Evolutionary conservation across 2,888 invertebrate species (phyloP), one percentile per base, ranked within the genome.

Genomic region (Tipula confusa): DNA sequence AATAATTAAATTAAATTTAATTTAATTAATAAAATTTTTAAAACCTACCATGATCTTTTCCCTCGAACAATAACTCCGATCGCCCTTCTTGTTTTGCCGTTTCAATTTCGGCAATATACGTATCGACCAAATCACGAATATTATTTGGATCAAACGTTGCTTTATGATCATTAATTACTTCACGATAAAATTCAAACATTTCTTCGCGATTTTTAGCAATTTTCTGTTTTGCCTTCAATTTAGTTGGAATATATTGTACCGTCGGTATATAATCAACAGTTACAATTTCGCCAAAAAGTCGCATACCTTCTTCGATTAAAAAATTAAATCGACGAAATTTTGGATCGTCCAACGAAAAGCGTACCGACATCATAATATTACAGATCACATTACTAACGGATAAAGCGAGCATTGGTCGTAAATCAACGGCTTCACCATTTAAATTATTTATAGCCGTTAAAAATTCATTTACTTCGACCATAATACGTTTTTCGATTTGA

Each of bases 301-400:
- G 92, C 93, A 97, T 97, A 33, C 97, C 97, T 90, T 97, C 97
- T 87, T 97, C 96, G 87, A 97, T 96, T n/a, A 97, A 91, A 85
- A 92, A 91, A 92, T 96, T 96, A 87, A 97, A 95, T 84, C 95
- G 92, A 83, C 92, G 91, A 89, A 97, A 97, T 83, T 94, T 92
- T 4, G 90, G 90, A 88, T 97, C 96, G 83, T 95, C 94, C 86
- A 94, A 93, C 84, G 93, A 92, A 89, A 97, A 97, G 79, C 96
- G 92, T 3, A 95, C 94, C 36, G 96, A 95, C 97, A 97, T 97
- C 87, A 97, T 93, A 86, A 97, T 93, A 85, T 95, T 95, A 89
- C 97, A 97, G 86, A 97, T 97, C 3, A 97, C 96, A 89, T 97
- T 97, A 87, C 95, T 96, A 86, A 97, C 94, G 33, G 95, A 94